Evolutionary conservation across 2,113 vertebrate genomes (phyloP), one percentile per base, ranked within the genome.

Genomic region (Sakesphorus luctuosus): DNA sequence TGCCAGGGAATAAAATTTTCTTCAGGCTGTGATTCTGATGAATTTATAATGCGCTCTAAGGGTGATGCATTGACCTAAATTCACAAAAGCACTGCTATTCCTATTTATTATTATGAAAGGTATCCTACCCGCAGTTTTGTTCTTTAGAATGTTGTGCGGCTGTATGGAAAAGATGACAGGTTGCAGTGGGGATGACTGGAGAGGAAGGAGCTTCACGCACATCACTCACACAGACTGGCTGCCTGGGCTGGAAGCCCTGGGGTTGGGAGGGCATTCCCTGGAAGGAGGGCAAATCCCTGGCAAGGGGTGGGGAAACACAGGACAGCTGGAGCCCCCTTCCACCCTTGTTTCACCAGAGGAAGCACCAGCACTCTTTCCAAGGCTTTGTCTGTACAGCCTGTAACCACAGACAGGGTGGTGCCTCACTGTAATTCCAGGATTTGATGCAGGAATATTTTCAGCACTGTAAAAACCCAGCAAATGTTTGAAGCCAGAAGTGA

Each of bases 51-150:
- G 85, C 38, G 3, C 82, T 97, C 94, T 96, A 84, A 96, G 95
- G 96, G 94, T 95, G 97, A 95, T 95, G 95, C 89, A 79, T 91
- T 97, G 98, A 98, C 97, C 97, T 96, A 97, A 87, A 98, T 97
- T 97, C 96, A 93, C 84, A 93, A 92, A 97, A 97, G 80, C 87
- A 46, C 36, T 80, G 95, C 92, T 92, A 82, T 93, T 97, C 79
- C 72, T 87, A 50, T 98, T 98, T 97, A 94, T 97, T 92, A 73
- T 92, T 89, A 55, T 84, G 94, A 96, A 96, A 96, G 94, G 75
- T 94, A 84, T 90, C 91, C 79, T 96, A 89, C 88, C 93, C 83
- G 7, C 76, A 67, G 47, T 68, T 94, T 65, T 94, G 63, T 87
- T 94, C 83, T 85, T 92, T 93, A 83, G 85, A 89, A 84, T 77